These are phyloP conservation scores for Addax nasomaculatus DNA, from an alignment of 2,113 vertebrate genomes.

Conservation along the genomic window DNA sequence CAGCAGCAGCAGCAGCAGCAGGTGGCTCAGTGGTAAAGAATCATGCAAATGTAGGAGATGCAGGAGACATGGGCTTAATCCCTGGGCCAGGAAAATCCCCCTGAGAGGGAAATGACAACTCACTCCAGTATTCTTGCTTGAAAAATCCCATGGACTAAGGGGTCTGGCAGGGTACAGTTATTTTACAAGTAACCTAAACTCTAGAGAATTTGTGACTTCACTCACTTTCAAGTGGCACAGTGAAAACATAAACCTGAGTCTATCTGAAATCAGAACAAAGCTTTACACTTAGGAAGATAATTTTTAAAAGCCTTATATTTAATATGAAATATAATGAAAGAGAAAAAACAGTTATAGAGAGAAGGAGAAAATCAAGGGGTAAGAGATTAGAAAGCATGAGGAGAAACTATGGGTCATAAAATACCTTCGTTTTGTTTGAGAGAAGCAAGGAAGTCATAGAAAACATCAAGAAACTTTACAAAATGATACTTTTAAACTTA, in stretches of 20 bases:
- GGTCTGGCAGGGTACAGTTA: not conserved
- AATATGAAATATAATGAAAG: not conserved
- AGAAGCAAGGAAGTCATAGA: not conserved
- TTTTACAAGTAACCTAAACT: not conserved
- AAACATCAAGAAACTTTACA: not conserved
- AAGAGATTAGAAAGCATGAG: not conserved
- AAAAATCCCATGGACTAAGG: not conserved
- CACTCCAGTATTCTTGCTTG: not conserved
- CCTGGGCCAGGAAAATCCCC: not conserved
- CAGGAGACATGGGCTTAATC: not conserved
- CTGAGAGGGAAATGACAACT: not conserved
- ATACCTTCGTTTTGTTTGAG: not conserved
- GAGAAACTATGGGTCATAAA: not conserved
- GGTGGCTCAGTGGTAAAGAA: not conserved
- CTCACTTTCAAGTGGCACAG: not conserved
- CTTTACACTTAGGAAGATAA: not conserved
- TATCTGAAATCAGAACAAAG: not conserved
- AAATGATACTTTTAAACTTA: not conserved
- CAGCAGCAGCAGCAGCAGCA: not conserved
- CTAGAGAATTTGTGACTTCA: not conserved
- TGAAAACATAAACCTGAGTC: not conserved
- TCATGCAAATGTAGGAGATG: not conserved
- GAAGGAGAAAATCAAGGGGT: not conserved
- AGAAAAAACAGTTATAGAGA: not conserved
- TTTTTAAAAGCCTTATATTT: not conserved